A percentile compares a stretch with the other conserved stretches of the same genome.
Conservation (phyloP, 2,113 vertebrate genomes). For the Aramus guarauna region DNA sequence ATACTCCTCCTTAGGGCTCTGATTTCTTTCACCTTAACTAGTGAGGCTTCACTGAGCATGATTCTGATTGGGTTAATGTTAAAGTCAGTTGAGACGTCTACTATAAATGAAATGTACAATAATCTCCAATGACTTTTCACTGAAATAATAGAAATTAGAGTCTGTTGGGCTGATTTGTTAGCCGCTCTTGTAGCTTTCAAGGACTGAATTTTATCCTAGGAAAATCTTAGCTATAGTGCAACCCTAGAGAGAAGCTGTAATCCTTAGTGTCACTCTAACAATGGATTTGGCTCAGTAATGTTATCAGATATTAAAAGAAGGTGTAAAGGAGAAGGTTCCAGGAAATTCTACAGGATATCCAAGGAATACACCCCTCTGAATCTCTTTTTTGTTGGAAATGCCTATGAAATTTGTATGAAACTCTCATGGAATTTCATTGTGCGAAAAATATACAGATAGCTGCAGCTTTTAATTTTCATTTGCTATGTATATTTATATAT, state of each 20-base stretch:
- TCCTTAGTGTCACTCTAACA: neutral
- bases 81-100: neutral
- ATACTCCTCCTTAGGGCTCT: neutral
- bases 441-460: neutral
- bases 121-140: neutral
- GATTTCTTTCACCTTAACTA: neutral
- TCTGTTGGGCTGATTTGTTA: neutral
- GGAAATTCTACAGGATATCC: neutral
- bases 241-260: neutral
- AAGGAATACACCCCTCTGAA: neutral
- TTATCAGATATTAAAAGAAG: neutral
- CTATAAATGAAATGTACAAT: neutral
- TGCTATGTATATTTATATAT: neutral
- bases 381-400: neutral
- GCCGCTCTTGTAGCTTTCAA: neutral
- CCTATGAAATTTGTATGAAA: neutral
- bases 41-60: neutral
- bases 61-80: neutral
- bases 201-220: neutral
- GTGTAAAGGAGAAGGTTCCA: neutral
- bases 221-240: neutral
- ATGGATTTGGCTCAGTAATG: neutral
- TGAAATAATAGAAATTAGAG: neutral
- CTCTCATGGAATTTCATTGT: neutral
- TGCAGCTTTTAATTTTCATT: neutral